Evolutionary conservation across 2,797 vertebrate species (phyloP).

Genomic region (Amblyraja radiata): DNA sequence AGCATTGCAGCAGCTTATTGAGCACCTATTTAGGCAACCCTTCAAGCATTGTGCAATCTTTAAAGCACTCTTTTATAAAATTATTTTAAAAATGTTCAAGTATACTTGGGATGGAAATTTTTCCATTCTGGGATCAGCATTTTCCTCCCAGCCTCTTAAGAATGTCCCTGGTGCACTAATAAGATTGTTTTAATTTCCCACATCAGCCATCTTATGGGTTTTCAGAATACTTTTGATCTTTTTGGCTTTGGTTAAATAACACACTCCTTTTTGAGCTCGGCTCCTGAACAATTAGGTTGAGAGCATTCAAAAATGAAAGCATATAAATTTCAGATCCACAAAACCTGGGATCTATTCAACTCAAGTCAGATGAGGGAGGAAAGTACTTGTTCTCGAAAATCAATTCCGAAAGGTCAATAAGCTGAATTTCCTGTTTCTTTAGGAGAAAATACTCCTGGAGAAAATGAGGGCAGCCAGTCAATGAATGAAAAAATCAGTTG

Average conservation of each 20-base stretch:
- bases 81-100: not conserved
- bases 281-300: not conserved
- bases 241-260: not conserved
- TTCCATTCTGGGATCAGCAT: slow-evolving; percentile 43
- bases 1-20: no score
- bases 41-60: not conserved
- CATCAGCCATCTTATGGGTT: not conserved
- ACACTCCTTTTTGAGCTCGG: not conserved
- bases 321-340: not conserved
- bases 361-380: not conserved
- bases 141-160: slow-evolving; percentile 43
- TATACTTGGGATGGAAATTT: not conserved
- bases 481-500: not conserved
- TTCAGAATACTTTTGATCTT: not conserved
- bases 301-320: not conserved
- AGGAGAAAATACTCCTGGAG: not conserved
- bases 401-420: not conserved
- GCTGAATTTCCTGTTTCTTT: not conserved
- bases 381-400: not conserved
- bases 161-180: not conserved
- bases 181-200: not conserved
- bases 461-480: not conserved
- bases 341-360: not conserved
- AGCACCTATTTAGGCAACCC: not conserved
- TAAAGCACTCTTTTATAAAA: not conserved